Evolutionary conservation across 2,797 vertebrate genomes (phyloP), one percentile per base, ranked within the genome.

Genomic region (Philypnodon macrostomus): DNA sequence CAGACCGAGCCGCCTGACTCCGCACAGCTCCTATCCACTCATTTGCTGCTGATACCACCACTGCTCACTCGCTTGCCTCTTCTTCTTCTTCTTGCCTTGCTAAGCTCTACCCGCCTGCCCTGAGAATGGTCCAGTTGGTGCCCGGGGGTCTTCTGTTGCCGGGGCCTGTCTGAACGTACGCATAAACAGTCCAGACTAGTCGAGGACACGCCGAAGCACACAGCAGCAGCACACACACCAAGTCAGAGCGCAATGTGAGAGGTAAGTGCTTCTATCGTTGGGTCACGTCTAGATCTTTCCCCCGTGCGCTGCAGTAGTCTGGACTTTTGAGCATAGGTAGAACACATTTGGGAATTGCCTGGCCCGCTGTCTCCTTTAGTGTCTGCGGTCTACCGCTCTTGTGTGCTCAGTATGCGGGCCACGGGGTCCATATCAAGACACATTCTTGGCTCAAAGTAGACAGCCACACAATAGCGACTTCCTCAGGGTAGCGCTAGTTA

Each of bases 41-140:
- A 78, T 82, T 83, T 49, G 71, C 81, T 79, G 84, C 77, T 78
- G 80, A 80, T 77, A 80, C 81, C 74, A 81, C 83, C 74, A 80
- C 76, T 58, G 70, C 72, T 79, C 74, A 67, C 77, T 78, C 68
- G 77, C 79, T 76, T 80, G 74, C 81, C 83, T 80, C 77, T 82
- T 44, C 70, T 81, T 33, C 70, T 67, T 64, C 72, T 67, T 84
- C 85, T 41, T 82, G 77, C 76, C 78, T 84, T 62, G 76, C 75
- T 79, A 68, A 49, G 67, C 86, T 81, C 77, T 78, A 76, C 74
- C 74, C 67, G 70, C 32, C 32, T 33, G 32, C 32, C 32, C 83
- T 75, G 73, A 88, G 84, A 86, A 89, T 90, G 89, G 88, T 90
- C 89, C 89, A 87, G 86, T 85, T 82, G 88, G 89, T 88, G 89